Evolutionary conservation across 2,888 invertebrate genomes (phyloP).

Genomic region (Drosophila fulvimacula): DNA sequence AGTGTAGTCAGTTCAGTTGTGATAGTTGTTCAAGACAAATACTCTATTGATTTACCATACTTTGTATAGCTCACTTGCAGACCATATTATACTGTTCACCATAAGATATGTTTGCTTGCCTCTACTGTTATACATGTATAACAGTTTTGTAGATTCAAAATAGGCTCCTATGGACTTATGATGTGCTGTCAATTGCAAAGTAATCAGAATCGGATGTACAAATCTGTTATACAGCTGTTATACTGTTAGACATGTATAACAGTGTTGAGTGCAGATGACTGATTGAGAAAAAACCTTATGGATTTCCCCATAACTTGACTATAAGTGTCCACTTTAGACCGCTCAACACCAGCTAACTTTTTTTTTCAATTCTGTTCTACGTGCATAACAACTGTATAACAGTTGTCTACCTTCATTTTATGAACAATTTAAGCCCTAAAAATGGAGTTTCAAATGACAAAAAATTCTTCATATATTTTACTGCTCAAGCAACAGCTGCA

Average conservation of each 20-base stretch:
- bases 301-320: too few relatives aligned
- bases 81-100: background rate
- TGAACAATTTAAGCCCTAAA: background rate
- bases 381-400: background rate
- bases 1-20: background rate
- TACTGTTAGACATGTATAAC: too few relatives aligned
- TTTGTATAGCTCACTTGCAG: background rate
- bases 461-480: background rate
- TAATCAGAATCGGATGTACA: too few relatives aligned
- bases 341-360: too few relatives aligned
- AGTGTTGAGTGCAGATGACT: too few relatives aligned
- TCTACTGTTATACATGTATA: too few relatives aligned
- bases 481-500: slow-evolving; percentile 30
- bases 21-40: background rate
- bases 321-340: too few relatives aligned
- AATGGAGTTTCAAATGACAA: background rate
- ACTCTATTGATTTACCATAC: background rate
- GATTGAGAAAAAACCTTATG: too few relatives aligned
- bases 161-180: too few relatives aligned
- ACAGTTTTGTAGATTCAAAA: background rate
- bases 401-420: background rate
- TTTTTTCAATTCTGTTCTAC: background rate
- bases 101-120: background rate
- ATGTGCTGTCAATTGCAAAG: too few relatives aligned
- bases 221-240: too few relatives aligned